Evolutionary conservation across 2,888 invertebrate genomes (phyloP).

Genomic region (Allygus modestus): DNA sequence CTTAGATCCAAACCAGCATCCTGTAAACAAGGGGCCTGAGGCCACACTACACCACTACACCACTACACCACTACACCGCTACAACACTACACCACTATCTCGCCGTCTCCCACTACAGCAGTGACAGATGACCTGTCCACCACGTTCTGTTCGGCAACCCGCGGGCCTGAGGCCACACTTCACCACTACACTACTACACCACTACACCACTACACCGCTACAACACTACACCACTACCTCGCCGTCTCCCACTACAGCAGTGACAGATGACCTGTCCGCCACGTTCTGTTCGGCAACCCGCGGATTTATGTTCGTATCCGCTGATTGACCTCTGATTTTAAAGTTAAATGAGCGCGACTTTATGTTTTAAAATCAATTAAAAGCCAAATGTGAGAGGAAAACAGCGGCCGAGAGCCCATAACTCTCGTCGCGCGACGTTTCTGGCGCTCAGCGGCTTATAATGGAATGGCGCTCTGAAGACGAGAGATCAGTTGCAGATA

Average conservation of each 20-base stretch:
- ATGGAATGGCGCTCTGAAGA: not conserved
- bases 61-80: too few relatives aligned
- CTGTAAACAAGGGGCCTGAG: too few relatives aligned
- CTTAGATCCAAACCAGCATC: too few relatives aligned
- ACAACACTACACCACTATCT: too few relatives aligned
- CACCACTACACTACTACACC: too few relatives aligned
- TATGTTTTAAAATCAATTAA: slow-evolving; percentile 19
- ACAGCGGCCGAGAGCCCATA: not conserved
- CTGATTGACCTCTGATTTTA: not conserved
- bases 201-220: too few relatives aligned
- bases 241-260: too few relatives aligned
- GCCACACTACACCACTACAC: too few relatives aligned
- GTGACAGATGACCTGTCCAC: not conserved
- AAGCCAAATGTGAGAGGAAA: not conserved
- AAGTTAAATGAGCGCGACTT: slow-evolving; percentile 1
- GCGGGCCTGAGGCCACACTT: too few relatives aligned
- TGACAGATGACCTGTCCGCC: not conserved
- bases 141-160: too few relatives aligned
- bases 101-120: too few relatives aligned
- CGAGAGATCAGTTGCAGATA: not conserved
- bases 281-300: not conserved
- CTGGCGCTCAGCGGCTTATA: not conserved
- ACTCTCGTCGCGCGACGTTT: not conserved
- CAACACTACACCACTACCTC: too few relatives aligned
- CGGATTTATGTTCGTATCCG: not conserved